A percentile compares a stretch with the other conserved stretches of the same genome.
These are phyloP conservation scores for Gnatocerus cornutus DNA, from an alignment of 2,888 invertebrate species.

Conservation along the genomic window DNA sequence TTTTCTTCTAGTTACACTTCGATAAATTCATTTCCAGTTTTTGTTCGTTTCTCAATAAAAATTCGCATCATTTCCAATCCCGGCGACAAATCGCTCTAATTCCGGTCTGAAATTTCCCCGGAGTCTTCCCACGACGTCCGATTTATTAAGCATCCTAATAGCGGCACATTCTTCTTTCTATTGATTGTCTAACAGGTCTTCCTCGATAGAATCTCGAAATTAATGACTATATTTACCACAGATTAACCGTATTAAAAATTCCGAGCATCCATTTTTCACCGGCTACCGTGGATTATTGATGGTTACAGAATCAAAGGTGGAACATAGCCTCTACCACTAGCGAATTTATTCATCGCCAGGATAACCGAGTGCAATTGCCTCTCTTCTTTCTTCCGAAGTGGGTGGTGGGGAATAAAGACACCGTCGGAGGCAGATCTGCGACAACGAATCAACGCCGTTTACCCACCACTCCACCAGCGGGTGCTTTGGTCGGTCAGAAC, in stretches of 20 bases:
- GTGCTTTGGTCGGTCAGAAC: constrained; percentile 57
- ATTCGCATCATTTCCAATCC: no score
- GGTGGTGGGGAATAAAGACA: constrained; percentile 63
- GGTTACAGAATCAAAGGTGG: neutral
- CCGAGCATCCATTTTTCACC: neutral
- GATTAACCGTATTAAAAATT: constrained; percentile 22
- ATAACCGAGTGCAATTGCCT: constrained; percentile 56
- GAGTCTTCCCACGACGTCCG: constrained; percentile 3
- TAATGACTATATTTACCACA: constrained; percentile 15
- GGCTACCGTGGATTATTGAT: constrained; percentile 18
- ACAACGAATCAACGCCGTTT: constrained; percentile 67
- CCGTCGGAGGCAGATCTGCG: constrained; percentile 66
- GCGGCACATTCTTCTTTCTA: constrained; percentile 7
- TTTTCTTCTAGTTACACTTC: no score
- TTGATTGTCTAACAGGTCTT: constrained; percentile 10
- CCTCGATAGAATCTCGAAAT: constrained; percentile 4
- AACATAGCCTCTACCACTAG: neutral
- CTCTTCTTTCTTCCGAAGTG: constrained; percentile 59
- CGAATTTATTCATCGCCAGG: constrained; percentile 24
- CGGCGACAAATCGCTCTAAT: no score
- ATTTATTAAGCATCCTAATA: constrained; percentile 6
- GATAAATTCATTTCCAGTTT: no score
- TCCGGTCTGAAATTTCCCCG: constrained; percentile 1
- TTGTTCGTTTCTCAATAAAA: no score
- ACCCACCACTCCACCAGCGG: constrained; percentile 65